phyloP scores from a whole-genome alignment of 2,888 invertebrate species.

The Dyspetes luteomarginatus region DNA sequence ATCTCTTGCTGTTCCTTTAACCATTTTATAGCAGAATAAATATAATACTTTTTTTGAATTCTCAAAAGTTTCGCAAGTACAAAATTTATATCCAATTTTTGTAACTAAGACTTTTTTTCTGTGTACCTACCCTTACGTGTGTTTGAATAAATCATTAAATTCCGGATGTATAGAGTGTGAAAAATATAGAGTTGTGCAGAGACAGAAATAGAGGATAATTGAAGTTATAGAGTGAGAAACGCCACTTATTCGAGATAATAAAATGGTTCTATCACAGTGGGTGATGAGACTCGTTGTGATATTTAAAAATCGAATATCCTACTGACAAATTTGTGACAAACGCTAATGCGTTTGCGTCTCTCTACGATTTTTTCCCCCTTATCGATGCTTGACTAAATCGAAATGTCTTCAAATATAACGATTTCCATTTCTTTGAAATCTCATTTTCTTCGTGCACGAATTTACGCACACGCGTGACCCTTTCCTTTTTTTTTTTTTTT shows the following conservation, averaged over 20 bases:
- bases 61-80: no score
- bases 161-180: background rate
- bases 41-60: no score
- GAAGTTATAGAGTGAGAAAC: constrained; percentile 47
- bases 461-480: background rate
- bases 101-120: background rate
- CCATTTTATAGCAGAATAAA: no score
- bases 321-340: constrained; percentile 52
- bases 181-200: background rate
- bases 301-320: constrained; percentile 65
- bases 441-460: background rate
- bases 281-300: constrained; percentile 69
- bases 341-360: background rate
- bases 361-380: background rate
- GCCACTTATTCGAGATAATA: constrained; percentile 65
- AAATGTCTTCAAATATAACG: background rate
- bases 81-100: background rate
- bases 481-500: background rate
- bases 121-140: background rate
- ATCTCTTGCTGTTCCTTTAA: no score
- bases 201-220: constrained; percentile 4
- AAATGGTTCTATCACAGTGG: constrained; percentile 70
- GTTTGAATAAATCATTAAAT: background rate
- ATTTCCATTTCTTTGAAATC: constrained; percentile 18
- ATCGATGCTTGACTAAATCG: background rate